Evolutionary conservation across 1,140 invertebrate genomes (phyloP).

Genomic region (Helicoverpa zea): DNA sequence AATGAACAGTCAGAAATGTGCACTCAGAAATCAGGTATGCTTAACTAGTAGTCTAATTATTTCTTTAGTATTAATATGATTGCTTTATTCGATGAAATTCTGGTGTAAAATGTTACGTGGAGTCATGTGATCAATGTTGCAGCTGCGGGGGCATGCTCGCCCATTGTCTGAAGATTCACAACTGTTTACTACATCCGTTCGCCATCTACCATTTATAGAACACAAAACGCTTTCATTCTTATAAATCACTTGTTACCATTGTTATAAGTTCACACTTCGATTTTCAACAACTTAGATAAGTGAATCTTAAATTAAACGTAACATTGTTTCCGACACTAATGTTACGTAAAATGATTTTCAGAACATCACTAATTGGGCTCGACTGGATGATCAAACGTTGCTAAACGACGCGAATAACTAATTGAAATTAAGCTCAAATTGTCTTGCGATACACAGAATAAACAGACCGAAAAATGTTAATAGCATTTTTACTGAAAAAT

Average conservation of each 20-base stretch:
- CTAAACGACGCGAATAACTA: constrained; percentile 13
- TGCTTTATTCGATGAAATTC: not conserved
- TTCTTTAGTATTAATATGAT: not conserved
- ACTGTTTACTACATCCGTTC: not conserved
- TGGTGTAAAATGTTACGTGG: not conserved
- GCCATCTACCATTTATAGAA: not conserved
- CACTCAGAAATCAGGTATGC: too few relatives aligned
- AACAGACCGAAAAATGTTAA: not conserved
- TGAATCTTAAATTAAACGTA: not conserved
- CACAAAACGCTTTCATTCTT: constrained; percentile 15
- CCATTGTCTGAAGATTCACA: not conserved
- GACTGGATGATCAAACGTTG: constrained; percentile 14
- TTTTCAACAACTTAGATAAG: not conserved
- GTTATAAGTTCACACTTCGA: not conserved
- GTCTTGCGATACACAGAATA: not conserved
- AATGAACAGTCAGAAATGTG: too few relatives aligned
- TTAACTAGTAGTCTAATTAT: not conserved
- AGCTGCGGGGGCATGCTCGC: not conserved
- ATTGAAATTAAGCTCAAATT: not conserved
- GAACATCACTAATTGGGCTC: constrained; percentile 24
- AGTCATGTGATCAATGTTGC: constrained; percentile 4
- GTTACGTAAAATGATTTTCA: constrained; percentile 23
- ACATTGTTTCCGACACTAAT: constrained; percentile 9
- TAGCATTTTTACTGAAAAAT: not conserved
- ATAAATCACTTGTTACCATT: constrained; percentile 6